Evolutionary conservation across 2,797 vertebrate species (phyloP), one percentile per base, ranked within the genome.

Genomic region (Phataginus tetradactyla): DNA sequence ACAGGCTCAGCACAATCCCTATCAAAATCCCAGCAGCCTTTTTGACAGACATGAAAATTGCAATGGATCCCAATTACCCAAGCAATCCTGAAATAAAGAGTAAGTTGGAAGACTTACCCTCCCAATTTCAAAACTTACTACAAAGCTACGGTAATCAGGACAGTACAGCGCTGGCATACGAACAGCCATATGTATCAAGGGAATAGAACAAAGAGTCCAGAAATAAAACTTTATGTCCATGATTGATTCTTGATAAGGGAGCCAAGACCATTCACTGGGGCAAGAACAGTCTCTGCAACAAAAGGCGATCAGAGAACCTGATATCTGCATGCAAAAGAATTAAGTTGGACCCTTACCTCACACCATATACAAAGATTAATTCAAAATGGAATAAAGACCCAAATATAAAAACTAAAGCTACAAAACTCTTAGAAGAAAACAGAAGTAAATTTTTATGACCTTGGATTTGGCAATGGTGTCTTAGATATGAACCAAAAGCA

Each of bases 351-450:
- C 55, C 53, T 27, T 23, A 21, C 51, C 59, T 74, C 66, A 80
- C 3, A 6, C 34, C 34, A 2, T 10, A 8, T 10, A 18, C 7
- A 55, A 39, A 66, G 59, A 53, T 10, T 5, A 68, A 74, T n/a
- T 34, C 10, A 4, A 49, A 49, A n/a, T 25, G 49, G 55, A 51
- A 66, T 29, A 21, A 51, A 90, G 29, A 32, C 15, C 53, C 39
- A 39, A n/a, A 5, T 61, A 29, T 9, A 39, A 74, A 88, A 55
- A 17, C 57, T 49, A 61, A 61, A 51, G 57, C 66, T 51, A n/a
- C 39, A 27, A 81, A 95, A 83, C 55, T 77, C 88, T 71, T 12
- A 49, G n/a, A 71, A 87, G 75, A 90, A 81, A 88, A 55, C 59
- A 79, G 11, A 37, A 34, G 27, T 17, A 21, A 72, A 61, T 27